Evolutionary conservation across 2,888 invertebrate species (phyloP).

Genomic region (Acleris sparsana): DNA sequence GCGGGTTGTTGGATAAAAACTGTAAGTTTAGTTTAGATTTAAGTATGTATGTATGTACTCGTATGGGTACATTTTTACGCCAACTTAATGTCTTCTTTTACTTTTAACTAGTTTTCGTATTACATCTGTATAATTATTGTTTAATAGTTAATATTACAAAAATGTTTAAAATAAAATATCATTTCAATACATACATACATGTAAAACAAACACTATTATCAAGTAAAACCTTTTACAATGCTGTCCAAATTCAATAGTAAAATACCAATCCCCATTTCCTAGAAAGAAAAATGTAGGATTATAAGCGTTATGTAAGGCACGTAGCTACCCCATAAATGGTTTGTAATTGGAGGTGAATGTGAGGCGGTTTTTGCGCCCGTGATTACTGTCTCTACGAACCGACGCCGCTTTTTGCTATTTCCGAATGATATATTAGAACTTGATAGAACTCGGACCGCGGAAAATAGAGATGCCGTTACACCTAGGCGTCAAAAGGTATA

Average conservation of each 20-base stretch:
- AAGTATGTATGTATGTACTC: too few relatives aligned
- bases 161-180: too few relatives aligned
- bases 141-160: neutral
- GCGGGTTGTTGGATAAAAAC: constrained; percentile 16
- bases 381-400: constrained; percentile 72
- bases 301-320: constrained; percentile 71
- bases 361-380: constrained; percentile 65
- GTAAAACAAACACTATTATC: neutral
- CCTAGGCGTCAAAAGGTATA: neutral
- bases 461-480: constrained; percentile 10
- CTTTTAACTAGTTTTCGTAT: too few relatives aligned
- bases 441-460: constrained; percentile 8
- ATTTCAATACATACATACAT: too few relatives aligned
- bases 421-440: constrained; percentile 69
- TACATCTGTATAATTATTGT: neutral
- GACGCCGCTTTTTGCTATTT: constrained; percentile 71
- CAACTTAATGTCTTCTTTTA: too few relatives aligned
- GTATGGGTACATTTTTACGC: neutral
- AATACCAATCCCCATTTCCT: constrained; percentile 38
- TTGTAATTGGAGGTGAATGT: constrained; percentile 76
- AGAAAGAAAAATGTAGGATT: constrained; percentile 62
- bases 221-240: too few relatives aligned
- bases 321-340: constrained; percentile 73
- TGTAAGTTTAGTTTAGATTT: constrained; percentile 6
- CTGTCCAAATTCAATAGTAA: constrained; percentile 15